Percentiles rank a stretch among this genome's conserved stretches.
phyloP scores from a whole-genome alignment of 2,888 invertebrate species.

The Gnatocerus cornutus region DNA sequence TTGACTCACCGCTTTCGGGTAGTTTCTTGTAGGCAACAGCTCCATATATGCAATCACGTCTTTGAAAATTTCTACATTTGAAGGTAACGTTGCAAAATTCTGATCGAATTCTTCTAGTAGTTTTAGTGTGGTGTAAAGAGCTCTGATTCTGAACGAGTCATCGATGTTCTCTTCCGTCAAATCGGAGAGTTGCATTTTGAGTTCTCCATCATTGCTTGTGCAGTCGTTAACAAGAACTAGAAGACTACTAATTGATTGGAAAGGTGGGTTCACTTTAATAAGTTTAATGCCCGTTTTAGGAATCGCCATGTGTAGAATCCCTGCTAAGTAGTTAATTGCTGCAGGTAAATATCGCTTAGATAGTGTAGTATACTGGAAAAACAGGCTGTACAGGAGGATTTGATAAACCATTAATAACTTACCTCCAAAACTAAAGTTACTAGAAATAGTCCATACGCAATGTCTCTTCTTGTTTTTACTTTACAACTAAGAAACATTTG shows the following conservation, averaged over 20 bases:
- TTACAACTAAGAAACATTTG: constrained; percentile 82
- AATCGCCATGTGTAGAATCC: constrained; percentile 82
- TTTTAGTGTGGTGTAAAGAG: constrained; percentile 73
- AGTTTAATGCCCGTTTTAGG: constrained; percentile 76
- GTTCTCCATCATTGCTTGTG: constrained; percentile 60
- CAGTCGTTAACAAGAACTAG: constrained; percentile 75
- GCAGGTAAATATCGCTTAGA: constrained; percentile 90
- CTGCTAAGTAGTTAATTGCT: constrained; percentile 84
- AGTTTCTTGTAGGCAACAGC: constrained; percentile 75
- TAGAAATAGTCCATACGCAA: constrained; percentile 86
- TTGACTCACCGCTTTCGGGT: constrained; percentile 75
- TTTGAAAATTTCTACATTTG: constrained; percentile 71
- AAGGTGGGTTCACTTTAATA: constrained; percentile 80
- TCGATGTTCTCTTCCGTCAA: constrained; percentile 73
- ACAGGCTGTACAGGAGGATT: constrained; percentile 22
- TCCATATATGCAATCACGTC: constrained; percentile 75
- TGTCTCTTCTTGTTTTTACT: constrained; percentile 78
- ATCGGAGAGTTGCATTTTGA: constrained; percentile 75
- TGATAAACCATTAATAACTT: constrained; percentile 55
- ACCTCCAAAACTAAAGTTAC: constrained; percentile 84
- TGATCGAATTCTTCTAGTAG: constrained; percentile 77
- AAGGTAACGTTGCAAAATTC: constrained; percentile 69
- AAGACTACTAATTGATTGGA: constrained; percentile 72
- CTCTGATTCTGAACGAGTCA: constrained; percentile 79
- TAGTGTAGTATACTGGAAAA: constrained; percentile 79